Evolutionary conservation across 2,113 vertebrate species (phyloP).

Genomic region (Semnornis frantzii): DNA sequence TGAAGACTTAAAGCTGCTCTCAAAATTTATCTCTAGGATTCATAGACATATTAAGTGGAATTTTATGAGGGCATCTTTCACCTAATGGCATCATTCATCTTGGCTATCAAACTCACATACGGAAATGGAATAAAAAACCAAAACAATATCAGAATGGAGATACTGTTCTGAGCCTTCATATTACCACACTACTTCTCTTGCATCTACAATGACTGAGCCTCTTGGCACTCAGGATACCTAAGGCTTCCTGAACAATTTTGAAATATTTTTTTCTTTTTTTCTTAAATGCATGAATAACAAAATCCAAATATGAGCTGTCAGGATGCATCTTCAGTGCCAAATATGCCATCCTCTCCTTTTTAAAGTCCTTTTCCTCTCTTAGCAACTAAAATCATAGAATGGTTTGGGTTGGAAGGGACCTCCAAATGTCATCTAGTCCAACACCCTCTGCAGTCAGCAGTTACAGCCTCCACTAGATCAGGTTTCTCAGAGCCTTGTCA

Average conservation of each 20-base stretch:
- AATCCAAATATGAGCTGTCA: background rate
- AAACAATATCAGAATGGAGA: background rate
- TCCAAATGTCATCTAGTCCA: no score
- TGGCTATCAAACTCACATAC: background rate
- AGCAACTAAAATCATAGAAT: background rate
- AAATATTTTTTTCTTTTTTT: background rate
- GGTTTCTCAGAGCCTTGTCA: no score
- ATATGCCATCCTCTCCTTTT: background rate
- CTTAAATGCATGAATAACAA: background rate
- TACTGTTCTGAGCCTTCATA: background rate
- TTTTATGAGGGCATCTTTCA: constrained; percentile 15
- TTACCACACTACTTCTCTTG: background rate
- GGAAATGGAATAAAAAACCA: background rate
- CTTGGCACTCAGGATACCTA: background rate
- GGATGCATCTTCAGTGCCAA: background rate
- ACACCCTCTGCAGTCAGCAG: no score
- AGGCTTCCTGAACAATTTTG: background rate
- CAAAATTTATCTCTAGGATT: background rate
- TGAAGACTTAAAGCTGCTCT: constrained; percentile 15
- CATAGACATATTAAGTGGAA: background rate
- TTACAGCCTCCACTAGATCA: no score
- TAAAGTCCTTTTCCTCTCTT: background rate
- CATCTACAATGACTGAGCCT: background rate
- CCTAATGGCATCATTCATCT: background rate
- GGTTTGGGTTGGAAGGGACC: no score